Conservation (phyloP, 2,888 invertebrate species). For the Stenoptilia bipunctidactyla region DNA sequence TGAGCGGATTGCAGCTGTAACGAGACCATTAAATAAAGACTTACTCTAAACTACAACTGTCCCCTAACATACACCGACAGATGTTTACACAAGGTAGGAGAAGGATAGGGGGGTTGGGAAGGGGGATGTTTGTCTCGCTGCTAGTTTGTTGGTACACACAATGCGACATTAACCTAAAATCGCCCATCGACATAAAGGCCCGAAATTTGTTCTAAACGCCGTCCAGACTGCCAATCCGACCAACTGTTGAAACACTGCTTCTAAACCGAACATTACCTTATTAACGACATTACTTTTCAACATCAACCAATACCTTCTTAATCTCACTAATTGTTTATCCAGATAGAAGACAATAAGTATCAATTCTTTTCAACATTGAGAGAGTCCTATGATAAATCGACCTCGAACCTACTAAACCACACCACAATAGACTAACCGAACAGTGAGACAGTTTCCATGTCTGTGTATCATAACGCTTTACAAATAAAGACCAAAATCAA, state of each 20-base stretch:
- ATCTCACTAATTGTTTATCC: neutral
- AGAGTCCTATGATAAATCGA: neutral
- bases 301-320: neutral
- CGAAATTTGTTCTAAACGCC: slow-evolving; percentile 43
- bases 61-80: slow-evolving; percentile 27
- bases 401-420: slow-evolving; percentile 18
- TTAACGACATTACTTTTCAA: slow-evolving; percentile 8
- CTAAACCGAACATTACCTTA: slow-evolving; percentile 24
- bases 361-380: neutral
- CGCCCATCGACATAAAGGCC: slow-evolving; percentile 21
- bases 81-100: slow-evolving; percentile 21
- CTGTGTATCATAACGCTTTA: neutral
- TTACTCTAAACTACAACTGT: slow-evolving; percentile 35
- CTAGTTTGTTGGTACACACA: slow-evolving; percentile 58
- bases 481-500: neutral
- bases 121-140: slow-evolving; percentile 46
- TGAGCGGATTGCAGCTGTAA: slow-evolving; percentile 22
- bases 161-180: slow-evolving; percentile 54
- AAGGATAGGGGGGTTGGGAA: slow-evolving; percentile 16
- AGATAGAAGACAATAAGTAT: neutral
- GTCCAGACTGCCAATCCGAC: slow-evolving; percentile 20
- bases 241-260: slow-evolving; percentile 12
- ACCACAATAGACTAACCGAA: slow-evolving; percentile 23
- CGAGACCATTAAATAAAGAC: slow-evolving; percentile 24
- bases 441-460: slow-evolving; percentile 31